Base-by-base conservation (phyloP, 2,888 invertebrate genomes). In the Orthosia cruda region DNA sequence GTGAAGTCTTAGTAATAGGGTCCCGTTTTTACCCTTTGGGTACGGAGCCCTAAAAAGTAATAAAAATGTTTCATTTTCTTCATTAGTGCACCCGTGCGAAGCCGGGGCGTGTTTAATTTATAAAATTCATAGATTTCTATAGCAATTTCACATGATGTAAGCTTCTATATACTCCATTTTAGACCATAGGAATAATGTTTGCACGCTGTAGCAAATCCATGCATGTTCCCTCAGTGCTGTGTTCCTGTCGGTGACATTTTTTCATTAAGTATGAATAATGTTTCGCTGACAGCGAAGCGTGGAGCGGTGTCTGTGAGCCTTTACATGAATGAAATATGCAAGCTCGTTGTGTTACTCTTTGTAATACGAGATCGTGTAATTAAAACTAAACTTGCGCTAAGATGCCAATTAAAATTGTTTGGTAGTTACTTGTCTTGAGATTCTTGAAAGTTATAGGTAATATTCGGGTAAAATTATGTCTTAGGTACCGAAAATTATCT, bases 231-330 rank as follows among this genome's bases (percentile, higher is more conserved):
- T 75, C 71, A 67, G 49, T 69, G 45, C 70, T 63, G 52, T 77
- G 59, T 77, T 59, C 63, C 82, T 88, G 88, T 70, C 80, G 52
- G 80, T 88, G 87, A 88, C 87, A 88, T 87, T 87, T 87, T 86
- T 87, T 88, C 88, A 87, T 87, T 88, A 87, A 84, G 84, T 82
- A 82, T 87, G 88, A 87, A 86, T 84, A 87, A 87, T 87, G 84
- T 82, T 71, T 18, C 64, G 68, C 80, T 86, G 87, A 88, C 88
- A 87, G 68, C 81, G 63, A 59, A 86, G 73, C 82, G 74, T 32
- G 67, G 71, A 77, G 77, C 74, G 58, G 63, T 88, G 82, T 82
- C 80, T 75, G 73, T 77, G 80, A 80, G 80, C 80, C 75, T 83
- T 66, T 78, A 77, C 81, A 81, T 80, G 81, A 78, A 88, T 88